phyloP scores from a whole-genome alignment of 2,113 vertebrate species.

The Butorides virescens region DNA sequence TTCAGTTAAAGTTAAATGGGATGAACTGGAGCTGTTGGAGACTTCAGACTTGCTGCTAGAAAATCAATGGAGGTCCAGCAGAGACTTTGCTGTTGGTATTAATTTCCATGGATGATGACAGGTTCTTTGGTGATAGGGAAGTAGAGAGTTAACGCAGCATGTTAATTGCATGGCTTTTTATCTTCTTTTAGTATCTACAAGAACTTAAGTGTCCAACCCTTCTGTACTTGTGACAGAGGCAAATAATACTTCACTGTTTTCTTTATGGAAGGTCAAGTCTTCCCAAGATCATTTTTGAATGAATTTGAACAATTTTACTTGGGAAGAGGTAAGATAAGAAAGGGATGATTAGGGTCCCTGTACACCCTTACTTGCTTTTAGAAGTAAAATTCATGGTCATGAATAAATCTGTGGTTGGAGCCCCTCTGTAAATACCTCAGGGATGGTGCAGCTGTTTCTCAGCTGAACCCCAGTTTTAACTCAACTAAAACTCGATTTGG shows the following conservation, averaged over 20 bases:
- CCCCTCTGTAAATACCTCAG: not conserved
- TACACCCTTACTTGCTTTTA: not conserved
- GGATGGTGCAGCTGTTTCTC: not conserved
- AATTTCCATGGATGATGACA: not conserved
- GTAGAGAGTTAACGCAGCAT: not conserved
- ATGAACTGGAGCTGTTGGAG: not conserved
- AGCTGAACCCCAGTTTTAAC: not conserved
- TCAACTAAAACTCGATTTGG: not conserved
- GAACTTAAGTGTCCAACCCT: rapidly evolving
- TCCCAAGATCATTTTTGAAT: not conserved
- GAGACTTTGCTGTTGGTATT: not conserved
- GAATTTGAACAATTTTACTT: not conserved
- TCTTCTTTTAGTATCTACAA: not conserved
- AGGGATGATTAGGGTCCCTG: not conserved
- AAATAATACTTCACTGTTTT: not conserved
- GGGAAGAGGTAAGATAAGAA: not conserved
- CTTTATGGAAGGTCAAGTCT: not conserved
- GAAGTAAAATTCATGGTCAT: not conserved
- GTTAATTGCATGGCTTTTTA: not conserved
- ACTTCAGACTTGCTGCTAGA: not conserved
- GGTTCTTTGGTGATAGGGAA: not conserved
- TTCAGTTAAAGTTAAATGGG: not conserved
- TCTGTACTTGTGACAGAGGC: not conserved
- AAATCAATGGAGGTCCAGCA: not conserved
- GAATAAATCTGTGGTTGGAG: not conserved